These are phyloP conservation scores for Daubentonia madagascariensis DNA, from an alignment of 2,113 vertebrate species.

Conservation along the genomic window DNA sequence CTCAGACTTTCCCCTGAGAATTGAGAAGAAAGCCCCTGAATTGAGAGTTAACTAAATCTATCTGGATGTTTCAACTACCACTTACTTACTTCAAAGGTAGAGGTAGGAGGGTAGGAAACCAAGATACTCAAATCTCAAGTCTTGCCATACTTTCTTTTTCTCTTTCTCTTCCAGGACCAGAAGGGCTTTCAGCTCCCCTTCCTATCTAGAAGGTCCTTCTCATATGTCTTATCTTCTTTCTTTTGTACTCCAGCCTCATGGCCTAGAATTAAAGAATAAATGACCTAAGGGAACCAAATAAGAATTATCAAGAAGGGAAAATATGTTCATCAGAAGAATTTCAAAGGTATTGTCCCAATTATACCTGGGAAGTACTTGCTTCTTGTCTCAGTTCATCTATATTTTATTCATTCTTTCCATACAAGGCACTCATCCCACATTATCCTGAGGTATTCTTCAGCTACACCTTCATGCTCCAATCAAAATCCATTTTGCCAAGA, in stretches of 20 bases:
- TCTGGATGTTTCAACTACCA: neutral
- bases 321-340: neutral
- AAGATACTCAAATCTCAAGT: neutral
- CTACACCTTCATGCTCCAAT: neutral
- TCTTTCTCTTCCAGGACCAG: neutral
- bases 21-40: neutral
- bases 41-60: neutral
- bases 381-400: neutral
- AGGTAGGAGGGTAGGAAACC: neutral
- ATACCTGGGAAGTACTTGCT: neutral
- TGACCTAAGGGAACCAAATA: neutral
- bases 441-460: neutral
- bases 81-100: neutral
- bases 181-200: neutral
- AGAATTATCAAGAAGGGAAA: neutral
- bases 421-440: neutral
- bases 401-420: neutral
- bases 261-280: neutral
- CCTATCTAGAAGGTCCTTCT: neutral
- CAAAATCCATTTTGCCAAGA: neutral
- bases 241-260: neutral
- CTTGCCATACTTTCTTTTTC: neutral
- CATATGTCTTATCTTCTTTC: neutral
- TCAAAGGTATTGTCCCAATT: neutral
- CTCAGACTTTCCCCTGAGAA: neutral